These are phyloP conservation scores for Saguinus midas DNA, from an alignment of 2,113 vertebrate genomes.

Conservation along the genomic window DNA sequence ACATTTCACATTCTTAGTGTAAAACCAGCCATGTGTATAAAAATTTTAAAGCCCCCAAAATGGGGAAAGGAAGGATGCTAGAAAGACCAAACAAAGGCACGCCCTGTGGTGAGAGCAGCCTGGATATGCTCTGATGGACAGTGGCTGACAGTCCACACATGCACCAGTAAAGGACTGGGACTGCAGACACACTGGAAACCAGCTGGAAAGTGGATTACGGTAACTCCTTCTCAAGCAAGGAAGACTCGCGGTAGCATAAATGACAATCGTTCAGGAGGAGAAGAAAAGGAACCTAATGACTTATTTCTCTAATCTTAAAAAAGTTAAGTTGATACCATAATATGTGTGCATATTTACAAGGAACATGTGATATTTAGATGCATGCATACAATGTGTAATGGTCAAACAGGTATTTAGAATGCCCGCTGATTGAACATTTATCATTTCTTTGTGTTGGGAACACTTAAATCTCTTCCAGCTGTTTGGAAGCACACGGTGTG, in stretches of 20 bases:
- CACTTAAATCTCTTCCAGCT: neutral
- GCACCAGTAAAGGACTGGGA: neutral
- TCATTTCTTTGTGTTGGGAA: neutral
- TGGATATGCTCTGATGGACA: neutral
- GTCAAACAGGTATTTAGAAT: neutral
- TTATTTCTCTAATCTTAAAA: neutral
- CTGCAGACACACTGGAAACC: neutral
- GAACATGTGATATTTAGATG: neutral
- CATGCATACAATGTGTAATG: neutral
- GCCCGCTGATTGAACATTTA: neutral
- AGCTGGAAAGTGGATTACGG: neutral
- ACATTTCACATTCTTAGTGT: neutral
- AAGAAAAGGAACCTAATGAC: neutral
- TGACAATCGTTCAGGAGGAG: neutral
- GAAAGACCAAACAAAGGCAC: neutral
- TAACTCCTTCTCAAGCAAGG: neutral
- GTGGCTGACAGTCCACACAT: neutral
- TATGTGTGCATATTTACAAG: neutral
- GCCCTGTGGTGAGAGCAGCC: neutral
- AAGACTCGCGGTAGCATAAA: neutral
- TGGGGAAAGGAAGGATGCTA: neutral
- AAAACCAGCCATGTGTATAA: neutral
- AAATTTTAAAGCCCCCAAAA: slow-evolving; percentile 9
- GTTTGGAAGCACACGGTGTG: neutral
- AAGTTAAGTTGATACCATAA: neutral